A percentile compares a stretch with the other conserved stretches of the same genome.
These are phyloP conservation scores for Pygmarrhopalites habei DNA, from an alignment of 1,140 invertebrate species.

Conservation along the genomic window DNA sequence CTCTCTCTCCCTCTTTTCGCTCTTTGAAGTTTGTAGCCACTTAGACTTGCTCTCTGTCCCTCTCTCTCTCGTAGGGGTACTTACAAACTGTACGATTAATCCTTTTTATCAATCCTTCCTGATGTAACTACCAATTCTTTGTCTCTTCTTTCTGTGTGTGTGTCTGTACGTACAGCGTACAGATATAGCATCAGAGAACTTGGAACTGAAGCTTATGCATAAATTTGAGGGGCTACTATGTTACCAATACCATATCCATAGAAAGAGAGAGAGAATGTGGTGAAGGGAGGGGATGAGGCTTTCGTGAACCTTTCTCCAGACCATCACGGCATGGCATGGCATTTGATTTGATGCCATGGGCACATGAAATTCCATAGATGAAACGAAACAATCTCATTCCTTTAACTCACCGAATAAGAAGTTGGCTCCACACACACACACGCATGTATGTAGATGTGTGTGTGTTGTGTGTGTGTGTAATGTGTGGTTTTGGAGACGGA, in stretches of 20 bases:
- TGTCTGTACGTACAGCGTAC: not conserved
- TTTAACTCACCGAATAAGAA: not conserved
- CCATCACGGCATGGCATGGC: not conserved
- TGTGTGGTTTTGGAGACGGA: not conserved
- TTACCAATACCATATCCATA: no score
- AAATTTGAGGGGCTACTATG: no score
- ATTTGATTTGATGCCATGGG: not conserved
- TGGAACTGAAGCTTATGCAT: not conserved
- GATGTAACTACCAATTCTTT: no score
- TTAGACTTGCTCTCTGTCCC: no score
- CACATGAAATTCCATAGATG: slow-evolving; percentile 3
- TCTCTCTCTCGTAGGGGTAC: no score
- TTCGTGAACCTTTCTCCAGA: not conserved
- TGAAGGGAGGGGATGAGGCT: no score
- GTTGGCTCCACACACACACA: not conserved
- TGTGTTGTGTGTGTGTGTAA: not conserved
- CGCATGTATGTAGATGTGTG: not conserved
- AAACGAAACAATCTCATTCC: not conserved
- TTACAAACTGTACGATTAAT: no score
- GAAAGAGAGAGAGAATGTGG: no score
- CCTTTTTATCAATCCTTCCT: no score
- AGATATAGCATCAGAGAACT: not conserved
- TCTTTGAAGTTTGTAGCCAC: no score
- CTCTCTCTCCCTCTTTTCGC: no score
- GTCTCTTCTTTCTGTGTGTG: no score